Evolutionary conservation across 2,888 invertebrate genomes (phyloP), one percentile per base, ranked within the genome.

Genomic region (Apantesis nais): DNA sequence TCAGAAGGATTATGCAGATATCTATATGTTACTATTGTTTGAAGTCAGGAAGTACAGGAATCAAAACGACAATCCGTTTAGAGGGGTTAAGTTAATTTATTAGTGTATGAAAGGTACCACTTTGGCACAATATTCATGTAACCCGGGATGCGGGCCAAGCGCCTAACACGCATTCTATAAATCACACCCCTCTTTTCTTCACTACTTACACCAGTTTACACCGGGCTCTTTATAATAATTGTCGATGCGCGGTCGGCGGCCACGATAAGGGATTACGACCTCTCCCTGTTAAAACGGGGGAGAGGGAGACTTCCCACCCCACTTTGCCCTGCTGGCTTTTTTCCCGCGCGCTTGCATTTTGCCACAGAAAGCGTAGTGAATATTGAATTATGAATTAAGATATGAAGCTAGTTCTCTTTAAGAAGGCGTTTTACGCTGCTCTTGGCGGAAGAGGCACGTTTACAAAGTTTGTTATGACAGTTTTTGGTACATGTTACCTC

Each of bases 301-400:
- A 60, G 48, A 67, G 63, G 69, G 61, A 48, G 55, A n/a, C 16
- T 58, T 22, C 25, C 66, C 55, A 74, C 79, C 78, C 77, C 72
- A 75, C 73, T 80, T 83, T 84, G 84, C 86, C 86, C 87, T 81
- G 86, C 86, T 87, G 85, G 88, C 89, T 90, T 92, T 93, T 93
- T 92, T 91, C 90, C 87, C 90, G 89, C 86, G 88, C 88, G 88
- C 90, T 90, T 92, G 92, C 92, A 91, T 89, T 93, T 88, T 88
- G 85, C 89, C 86, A 85, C 88, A 87, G 86, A 81, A 76, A 76
- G 75, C 86, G 87, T 78, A 86, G 88, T 87, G 89, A 89, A 88
- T 90, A 92, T 92, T 93, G 93, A 93, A 93, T 94, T 92, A 93
- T 92, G 90, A 92, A 92, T 90, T 89, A 90, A 89, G 89, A 90